These are phyloP conservation scores for Apus apus DNA, from an alignment of 2,113 vertebrate species.

Conservation along the genomic window DNA sequence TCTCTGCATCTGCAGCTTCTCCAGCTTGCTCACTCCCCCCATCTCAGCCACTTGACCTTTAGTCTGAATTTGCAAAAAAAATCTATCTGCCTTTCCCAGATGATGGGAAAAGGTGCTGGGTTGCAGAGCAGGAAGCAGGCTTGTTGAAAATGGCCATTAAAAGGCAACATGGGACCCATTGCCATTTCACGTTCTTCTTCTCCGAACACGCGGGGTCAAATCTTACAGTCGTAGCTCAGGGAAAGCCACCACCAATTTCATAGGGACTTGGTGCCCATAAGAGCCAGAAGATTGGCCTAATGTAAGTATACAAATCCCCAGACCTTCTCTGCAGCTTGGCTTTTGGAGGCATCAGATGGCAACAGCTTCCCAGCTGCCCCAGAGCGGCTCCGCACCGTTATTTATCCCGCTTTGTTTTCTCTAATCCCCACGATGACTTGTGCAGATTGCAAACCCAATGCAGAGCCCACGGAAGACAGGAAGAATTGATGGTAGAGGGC, in stretches of 20 bases:
- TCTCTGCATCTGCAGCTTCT: background rate
- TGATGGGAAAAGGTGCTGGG: background rate
- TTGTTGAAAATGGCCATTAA: background rate
- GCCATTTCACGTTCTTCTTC: background rate
- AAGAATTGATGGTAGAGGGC: background rate
- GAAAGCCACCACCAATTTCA: background rate
- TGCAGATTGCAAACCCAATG: background rate
- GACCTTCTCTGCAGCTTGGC: background rate
- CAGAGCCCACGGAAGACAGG: accelerated
- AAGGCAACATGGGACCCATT: background rate
- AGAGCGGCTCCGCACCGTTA: accelerated
- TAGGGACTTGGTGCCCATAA: background rate
- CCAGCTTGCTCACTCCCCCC: background rate
- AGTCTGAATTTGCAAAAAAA: background rate
- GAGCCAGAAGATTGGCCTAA: background rate
- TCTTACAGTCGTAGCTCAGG: background rate
- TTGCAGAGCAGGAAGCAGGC: background rate
- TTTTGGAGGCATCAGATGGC: background rate
- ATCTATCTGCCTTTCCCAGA: background rate
- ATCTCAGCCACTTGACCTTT: background rate
- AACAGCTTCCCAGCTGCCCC: accelerated
- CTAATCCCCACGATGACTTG: background rate
- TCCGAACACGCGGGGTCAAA: background rate
- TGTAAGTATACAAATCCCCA: background rate
- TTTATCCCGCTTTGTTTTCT: background rate